These are phyloP conservation scores for Muricea muricata DNA, from an alignment of 92 coral and sea anemone genomes.

Conservation along the genomic window DNA sequence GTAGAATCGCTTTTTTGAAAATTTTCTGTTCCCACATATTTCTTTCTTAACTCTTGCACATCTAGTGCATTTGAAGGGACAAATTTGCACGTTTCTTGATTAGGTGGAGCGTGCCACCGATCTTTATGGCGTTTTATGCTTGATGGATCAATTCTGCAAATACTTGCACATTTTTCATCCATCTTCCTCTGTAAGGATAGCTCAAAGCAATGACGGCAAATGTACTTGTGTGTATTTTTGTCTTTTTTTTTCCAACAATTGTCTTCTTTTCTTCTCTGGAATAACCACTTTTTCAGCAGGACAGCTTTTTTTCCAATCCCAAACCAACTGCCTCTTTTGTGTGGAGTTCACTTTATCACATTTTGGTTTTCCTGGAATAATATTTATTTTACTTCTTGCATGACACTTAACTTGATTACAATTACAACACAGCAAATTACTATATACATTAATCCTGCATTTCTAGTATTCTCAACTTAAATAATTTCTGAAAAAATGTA, in stretches of 20 bases:
- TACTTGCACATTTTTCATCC: neutral
- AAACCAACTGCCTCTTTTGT: neutral
- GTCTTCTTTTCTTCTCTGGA: neutral
- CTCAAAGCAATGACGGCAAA: slow-evolving; percentile 4
- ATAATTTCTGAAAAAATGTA: neutral
- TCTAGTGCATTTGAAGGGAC: slow-evolving; percentile 3
- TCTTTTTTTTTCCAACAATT: neutral
- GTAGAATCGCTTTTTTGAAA: neutral
- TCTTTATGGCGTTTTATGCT: neutral
- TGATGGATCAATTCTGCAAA: neutral
- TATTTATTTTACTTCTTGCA: too few relatives aligned
- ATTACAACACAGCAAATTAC: neutral
- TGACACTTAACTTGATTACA: neutral
- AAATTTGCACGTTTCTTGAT: neutral
- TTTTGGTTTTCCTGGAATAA: neutral
- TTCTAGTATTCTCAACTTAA: neutral
- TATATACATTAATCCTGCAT: neutral
- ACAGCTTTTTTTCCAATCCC: neutral
- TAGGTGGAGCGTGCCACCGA: neutral
- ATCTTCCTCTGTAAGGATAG: neutral
- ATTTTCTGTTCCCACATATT: neutral
- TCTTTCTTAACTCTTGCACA: neutral
- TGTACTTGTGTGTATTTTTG: neutral
- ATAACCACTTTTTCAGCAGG: neutral
- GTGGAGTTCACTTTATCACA: neutral